Evolutionary conservation across 2,888 invertebrate species (phyloP), one percentile per base, ranked within the genome.

Genomic region (Heliothis peltigera): DNA sequence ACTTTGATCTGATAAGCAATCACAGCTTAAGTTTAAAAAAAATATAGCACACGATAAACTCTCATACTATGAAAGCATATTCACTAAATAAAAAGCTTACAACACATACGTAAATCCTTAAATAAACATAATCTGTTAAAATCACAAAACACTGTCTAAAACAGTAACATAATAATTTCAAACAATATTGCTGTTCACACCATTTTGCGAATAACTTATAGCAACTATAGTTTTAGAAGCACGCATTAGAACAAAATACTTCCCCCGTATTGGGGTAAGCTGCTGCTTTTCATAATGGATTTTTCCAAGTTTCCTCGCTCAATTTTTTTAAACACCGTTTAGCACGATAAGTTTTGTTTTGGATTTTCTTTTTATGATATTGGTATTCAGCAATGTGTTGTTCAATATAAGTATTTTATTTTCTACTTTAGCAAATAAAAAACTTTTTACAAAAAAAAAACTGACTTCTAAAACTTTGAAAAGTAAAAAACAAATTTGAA

Each of bases 281-380:
- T 71, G 73, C 64, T 68, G 72, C 75, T 81, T 83, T 80, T 75
- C 77, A 73, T 83, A 85, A 86, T 81, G 78, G 80, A 75, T 81
- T 77, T 67, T 61, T 17, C 49, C 42, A 80, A 84, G 70, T 82
- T 82, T 70, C 62, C 80, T 78, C 78, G 69, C 70, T 75, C 62
- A 63, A 71, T 68, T 73, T 81, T 81, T 77, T 78, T 74, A 79
- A 75, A 75, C 59, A 58, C 39, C 55, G 25, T 72, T 70, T 72
- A 77, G 69, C 60, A 74, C 57, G 70, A 54, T 55, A 65, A 58
- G 17, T 72, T 64, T 42, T 28, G n/a, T 62, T 60, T 39, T 43
- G 19, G 43, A 54, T 56, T 7, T 49, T 56, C 58, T 59, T 57
- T 43, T 35, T 60, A 17, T 35, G 48, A 21, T 52, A 28, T 70